phyloP scores from a whole-genome alignment of 2,113 vertebrate genomes.

The Suncus etruscus region DNA sequence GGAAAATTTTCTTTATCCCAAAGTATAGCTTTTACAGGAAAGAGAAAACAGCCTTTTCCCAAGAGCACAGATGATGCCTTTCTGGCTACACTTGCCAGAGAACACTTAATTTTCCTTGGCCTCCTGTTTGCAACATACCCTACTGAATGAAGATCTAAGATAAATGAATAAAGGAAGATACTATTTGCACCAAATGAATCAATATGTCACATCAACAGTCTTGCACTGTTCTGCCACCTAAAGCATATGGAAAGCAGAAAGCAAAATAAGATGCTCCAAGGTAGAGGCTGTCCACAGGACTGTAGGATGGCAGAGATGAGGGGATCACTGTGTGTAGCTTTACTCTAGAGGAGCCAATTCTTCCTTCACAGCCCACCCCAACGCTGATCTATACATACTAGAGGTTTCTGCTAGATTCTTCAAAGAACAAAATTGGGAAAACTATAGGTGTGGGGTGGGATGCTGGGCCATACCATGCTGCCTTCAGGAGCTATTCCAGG shows the following conservation, averaged over 20 bases:
- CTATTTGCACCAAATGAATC: not conserved
- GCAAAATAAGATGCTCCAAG: not conserved
- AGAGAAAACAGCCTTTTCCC: not conserved
- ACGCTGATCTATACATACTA: not conserved
- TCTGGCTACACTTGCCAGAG: not conserved
- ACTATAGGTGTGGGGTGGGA: not conserved
- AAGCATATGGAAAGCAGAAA: not conserved
- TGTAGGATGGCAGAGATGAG: rapidly evolving
- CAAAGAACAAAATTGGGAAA: not conserved
- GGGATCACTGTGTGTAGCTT: not conserved
- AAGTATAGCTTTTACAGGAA: not conserved
- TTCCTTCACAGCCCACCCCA: not conserved
- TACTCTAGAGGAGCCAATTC: not conserved
- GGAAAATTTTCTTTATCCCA: not conserved
- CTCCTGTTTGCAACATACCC: not conserved
- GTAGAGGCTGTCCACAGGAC: not conserved
- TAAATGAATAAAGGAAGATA: not conserved
- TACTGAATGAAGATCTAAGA: not conserved
- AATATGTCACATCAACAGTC: not conserved
- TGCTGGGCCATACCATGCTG: too few relatives aligned
- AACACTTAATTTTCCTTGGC: not conserved
- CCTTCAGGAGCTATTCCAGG: too few relatives aligned
- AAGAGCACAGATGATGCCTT: not conserved
- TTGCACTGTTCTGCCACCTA: not conserved
- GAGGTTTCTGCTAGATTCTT: not conserved